Base-by-base conservation (phyloP, 2,888 invertebrate species). In the Cynaeus angustus region DNA sequence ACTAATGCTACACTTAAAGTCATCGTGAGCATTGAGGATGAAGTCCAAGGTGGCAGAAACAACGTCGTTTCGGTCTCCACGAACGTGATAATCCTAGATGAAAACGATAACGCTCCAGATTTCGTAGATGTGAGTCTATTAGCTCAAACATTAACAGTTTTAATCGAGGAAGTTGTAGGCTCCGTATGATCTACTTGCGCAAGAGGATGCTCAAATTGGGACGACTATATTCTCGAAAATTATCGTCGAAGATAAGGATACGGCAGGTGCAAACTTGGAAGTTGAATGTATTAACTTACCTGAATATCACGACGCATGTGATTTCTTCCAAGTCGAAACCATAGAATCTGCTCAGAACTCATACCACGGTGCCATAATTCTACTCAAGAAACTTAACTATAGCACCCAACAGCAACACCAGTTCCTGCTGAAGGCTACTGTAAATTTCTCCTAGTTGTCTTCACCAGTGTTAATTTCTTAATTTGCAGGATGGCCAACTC, bases 51-150 rank as follows among this genome's bases (percentile, higher is more conserved):
- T 16, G 89, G 89, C 8, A 89, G 88, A 9, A 89, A 89, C 61
- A 95, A 94, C 84, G 85, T 94, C 70, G 91, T 94, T 9, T 89
- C 91, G 75, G 91, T 92, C 6, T 91, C 93, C 2, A 91, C 95
- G 46, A 92, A 92, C 28, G 92, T 96, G 70, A 95, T 96, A 70
- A 91, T 97, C 10, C 86, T 94, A 7, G 96, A 97, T 80, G 94
- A 94, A 79, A 96, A 97, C 82, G 96, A 97, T 81, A 96, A 95
- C 84, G 89, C 94, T 30, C 96, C 96, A 5, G 88, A 88, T 66
- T 94, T 94, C 85, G 88, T 89, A 85, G 90, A 92, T 85, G 94
- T 93, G 86, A 88, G 88, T 85, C 67, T 9, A 62, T 14, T 41
- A 41, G n/a, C 41, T 41, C 41, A 10, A 41, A 6, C 41, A 13